phyloP scores from a whole-genome alignment of 2,113 vertebrate species.

The Campylomormyrus numenius region DNA sequence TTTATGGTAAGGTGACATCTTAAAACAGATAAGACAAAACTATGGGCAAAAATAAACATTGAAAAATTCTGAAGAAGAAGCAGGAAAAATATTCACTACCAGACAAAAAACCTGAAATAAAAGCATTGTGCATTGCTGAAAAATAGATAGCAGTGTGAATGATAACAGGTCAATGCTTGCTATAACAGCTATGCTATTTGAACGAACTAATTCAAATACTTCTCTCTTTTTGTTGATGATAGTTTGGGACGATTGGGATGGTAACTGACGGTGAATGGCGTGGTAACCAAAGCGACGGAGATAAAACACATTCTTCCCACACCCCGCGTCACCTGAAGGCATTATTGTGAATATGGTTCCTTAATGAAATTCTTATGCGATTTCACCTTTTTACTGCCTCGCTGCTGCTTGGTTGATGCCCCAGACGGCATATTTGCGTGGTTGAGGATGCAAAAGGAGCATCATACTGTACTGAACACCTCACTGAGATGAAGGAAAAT shows the following conservation, averaged over 20 bases:
- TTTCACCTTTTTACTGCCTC: not conserved
- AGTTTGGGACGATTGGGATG: not conserved
- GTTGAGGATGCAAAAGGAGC: not conserved
- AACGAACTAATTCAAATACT: not conserved
- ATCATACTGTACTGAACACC: not conserved
- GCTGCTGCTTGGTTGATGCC: not conserved
- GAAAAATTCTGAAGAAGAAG: not conserved
- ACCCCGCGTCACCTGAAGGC: not conserved
- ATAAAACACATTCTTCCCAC: conserved; percentile 3
- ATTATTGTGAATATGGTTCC: not conserved
- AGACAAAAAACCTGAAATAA: not conserved
- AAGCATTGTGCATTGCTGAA: not conserved
- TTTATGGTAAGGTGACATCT: not conserved
- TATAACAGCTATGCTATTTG: not conserved
- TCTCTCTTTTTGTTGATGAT: not conserved
- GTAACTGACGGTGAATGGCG: not conserved
- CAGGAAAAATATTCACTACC: not conserved
- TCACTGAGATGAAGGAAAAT: not conserved
- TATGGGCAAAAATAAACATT: not conserved
- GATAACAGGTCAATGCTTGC: conserved; percentile 1
- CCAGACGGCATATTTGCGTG: not conserved
- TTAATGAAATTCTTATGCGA: not conserved
- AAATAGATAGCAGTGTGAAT: not conserved
- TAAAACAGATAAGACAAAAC: not conserved
- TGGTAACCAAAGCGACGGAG: not conserved